Conservation (phyloP, 2,888 invertebrate genomes). For the Kryphioiulus occultus region DNA sequence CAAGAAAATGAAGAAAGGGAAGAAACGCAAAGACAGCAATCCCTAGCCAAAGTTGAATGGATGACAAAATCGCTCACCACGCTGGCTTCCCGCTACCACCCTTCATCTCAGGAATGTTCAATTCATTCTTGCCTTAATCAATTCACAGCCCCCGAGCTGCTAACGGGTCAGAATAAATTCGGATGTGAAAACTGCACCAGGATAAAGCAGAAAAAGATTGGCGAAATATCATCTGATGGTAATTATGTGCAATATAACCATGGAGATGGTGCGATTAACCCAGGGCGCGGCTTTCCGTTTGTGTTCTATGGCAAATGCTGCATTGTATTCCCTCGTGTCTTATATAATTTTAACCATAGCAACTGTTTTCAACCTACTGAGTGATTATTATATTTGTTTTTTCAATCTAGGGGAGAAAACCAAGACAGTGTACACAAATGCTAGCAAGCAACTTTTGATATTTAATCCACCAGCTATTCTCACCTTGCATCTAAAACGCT, state of each 20-base stretch:
- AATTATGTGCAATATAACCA: neutral
- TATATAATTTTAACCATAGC: too few relatives aligned
- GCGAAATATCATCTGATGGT: slow-evolving; percentile 32
- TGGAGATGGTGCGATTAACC: too few relatives aligned
- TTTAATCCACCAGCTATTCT: slow-evolving; percentile 91
- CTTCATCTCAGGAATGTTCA: slow-evolving; percentile 66
- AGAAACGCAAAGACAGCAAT: slow-evolving; percentile 1
- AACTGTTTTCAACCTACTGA: too few relatives aligned
- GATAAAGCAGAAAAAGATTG: slow-evolving; percentile 52
- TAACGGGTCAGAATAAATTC: slow-evolving; percentile 92
- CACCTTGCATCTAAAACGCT: slow-evolving; percentile 93
- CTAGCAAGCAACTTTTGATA: slow-evolving; percentile 71
- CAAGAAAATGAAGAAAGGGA: slow-evolving; percentile 50
- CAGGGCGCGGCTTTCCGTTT: too few relatives aligned
- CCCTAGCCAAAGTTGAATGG: slow-evolving; percentile 54
- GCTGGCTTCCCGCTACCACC: slow-evolving; percentile 69
- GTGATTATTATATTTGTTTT: slow-evolving; percentile 60
- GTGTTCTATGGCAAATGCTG: too few relatives aligned
- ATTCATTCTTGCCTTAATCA: slow-evolving; percentile 88
- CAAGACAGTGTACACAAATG: slow-evolving; percentile 63
- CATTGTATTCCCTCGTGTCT: too few relatives aligned
- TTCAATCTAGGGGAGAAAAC: slow-evolving; percentile 59
- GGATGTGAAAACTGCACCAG: slow-evolving; percentile 82
- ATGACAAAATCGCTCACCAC: slow-evolving; percentile 57
- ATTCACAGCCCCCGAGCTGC: slow-evolving; percentile 88